Evolutionary conservation across 2,113 vertebrate species (phyloP), one percentile per base, ranked within the genome.

Genomic region (Podarcis raffonei): DNA sequence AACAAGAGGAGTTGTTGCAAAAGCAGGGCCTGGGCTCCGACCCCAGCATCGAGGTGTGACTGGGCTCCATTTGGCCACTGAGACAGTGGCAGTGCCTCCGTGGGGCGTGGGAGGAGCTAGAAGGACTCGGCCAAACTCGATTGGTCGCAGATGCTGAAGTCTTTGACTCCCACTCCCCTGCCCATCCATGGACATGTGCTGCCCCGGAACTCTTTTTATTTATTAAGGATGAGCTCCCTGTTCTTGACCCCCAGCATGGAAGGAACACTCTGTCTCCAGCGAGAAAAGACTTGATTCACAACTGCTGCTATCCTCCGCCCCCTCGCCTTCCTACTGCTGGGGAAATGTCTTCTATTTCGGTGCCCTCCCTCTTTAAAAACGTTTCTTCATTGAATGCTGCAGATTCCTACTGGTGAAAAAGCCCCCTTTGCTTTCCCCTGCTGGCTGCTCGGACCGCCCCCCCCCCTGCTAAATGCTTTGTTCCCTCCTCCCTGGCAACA

Each of bases 21-120:
- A 97, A 97, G 85, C 97, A 98, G 93, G 98, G 98, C 62, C 95
- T 97, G 81, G 98, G 98, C n/a, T 98, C 98, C 16, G 97, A 99
- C 91, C 97, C 97, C 2, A 94, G 93, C 32, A 93, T 99, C 78
- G 97, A 98, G 94, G 98, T 99, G 95, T 98, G 95, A 87, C 0
- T 2, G 1, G 48, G 2, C 20, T 3, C 13, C 1, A 1, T 37
- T 9, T 66, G 9, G 78, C 68, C 4, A 35, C 15, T 30, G 2
- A 15, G 9, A 18, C 2, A 20, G 25, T 16, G 20, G 8, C 11
- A 2, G 35, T 20, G 1, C 81, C 22, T 25, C 71, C 11, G 59
- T 16, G 6, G 80, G 53, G 57, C 35, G 1, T 6, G 15, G 32
- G 32, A 35, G 20, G 74, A 30, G 23, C 32, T 12, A 4, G 57